Conservation (phyloP, 2,888 invertebrate genomes). For the Osmoderma eremita region DNA sequence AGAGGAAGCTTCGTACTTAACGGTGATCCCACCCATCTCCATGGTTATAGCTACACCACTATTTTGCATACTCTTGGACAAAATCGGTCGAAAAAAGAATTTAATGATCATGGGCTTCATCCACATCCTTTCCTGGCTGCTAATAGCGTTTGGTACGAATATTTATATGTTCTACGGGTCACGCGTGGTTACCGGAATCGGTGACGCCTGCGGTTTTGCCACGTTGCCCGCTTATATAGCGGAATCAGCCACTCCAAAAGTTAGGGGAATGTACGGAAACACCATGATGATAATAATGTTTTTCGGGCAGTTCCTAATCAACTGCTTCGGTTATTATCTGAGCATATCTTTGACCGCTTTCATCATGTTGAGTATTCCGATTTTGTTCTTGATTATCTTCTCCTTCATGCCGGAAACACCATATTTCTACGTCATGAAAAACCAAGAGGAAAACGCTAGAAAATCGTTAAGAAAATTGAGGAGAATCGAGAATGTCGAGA, state of each 20-base stretch:
- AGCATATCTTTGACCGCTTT: constrained; percentile 66
- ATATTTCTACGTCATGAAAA: constrained; percentile 56
- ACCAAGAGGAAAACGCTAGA: constrained; percentile 50
- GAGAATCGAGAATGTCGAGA: constrained; percentile 52
- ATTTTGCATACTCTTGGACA: constrained; percentile 52
- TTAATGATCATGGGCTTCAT: constrained; percentile 54
- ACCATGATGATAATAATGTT: constrained; percentile 51
- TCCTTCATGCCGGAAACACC: constrained; percentile 57
- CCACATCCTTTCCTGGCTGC: constrained; percentile 52
- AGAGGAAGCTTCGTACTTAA: constrained; percentile 57
- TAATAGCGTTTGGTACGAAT: constrained; percentile 51
- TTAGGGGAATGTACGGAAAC: constrained; percentile 57
- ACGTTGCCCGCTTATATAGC: constrained; percentile 56
- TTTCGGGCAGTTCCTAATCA: constrained; percentile 55
- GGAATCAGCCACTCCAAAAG: constrained; percentile 54
- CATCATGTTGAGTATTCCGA: constrained; percentile 69
- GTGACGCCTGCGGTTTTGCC: constrained; percentile 53
- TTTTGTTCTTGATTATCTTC: constrained; percentile 68
- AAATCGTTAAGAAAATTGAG: constrained; percentile 51
- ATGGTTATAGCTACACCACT: constrained; percentile 51
- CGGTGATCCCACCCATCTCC: constrained; percentile 54
- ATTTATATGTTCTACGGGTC: constrained; percentile 55
- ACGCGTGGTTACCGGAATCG: constrained; percentile 53
- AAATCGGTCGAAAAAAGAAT: constrained; percentile 55
- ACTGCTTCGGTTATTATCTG: constrained; percentile 70